Conservation (phyloP, 92 coral and sea anemone genomes). For the Paragorgia papillata region DNA sequence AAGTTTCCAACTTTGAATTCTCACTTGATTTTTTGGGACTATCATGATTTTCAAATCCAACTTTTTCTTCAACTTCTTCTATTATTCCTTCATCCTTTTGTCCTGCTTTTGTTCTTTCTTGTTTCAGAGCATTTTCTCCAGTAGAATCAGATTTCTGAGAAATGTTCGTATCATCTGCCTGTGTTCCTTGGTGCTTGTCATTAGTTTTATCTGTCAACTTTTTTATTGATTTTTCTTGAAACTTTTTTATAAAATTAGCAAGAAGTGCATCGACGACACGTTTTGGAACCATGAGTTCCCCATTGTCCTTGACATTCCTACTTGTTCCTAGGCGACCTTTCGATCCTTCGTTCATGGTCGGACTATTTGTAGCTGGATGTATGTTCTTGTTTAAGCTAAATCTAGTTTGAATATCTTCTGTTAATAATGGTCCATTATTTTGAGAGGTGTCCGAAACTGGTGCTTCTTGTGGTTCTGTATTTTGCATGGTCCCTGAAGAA, state of each 20-base stretch:
- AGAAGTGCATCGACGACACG: constrained; percentile 20
- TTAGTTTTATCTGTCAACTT: background rate
- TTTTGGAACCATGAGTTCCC: constrained; percentile 33
- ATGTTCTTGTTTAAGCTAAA: too few relatives aligned
- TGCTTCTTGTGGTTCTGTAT: too few relatives aligned
- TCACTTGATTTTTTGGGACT: background rate
- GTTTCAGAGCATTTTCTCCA: background rate
- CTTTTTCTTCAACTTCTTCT: background rate
- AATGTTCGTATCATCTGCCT: too few relatives aligned
- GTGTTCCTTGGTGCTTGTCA: background rate
- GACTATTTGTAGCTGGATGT: too few relatives aligned
- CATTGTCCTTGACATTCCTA: background rate
- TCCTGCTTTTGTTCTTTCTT: background rate
- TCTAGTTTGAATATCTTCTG: too few relatives aligned
- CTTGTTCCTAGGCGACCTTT: background rate
- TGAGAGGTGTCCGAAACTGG: too few relatives aligned
- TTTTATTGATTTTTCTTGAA: background rate
- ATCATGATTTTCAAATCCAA: background rate
- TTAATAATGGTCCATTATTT: too few relatives aligned
- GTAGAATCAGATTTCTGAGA: too few relatives aligned
- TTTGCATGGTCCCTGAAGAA: too few relatives aligned
- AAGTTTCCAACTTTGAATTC: constrained; percentile 3
- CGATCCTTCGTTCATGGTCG: too few relatives aligned
- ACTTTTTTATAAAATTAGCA: constrained; percentile 1
- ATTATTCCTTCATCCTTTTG: background rate